These are phyloP conservation scores for Tachina lurida DNA, from an alignment of 2,888 invertebrate genomes.

Conservation along the genomic window DNA sequence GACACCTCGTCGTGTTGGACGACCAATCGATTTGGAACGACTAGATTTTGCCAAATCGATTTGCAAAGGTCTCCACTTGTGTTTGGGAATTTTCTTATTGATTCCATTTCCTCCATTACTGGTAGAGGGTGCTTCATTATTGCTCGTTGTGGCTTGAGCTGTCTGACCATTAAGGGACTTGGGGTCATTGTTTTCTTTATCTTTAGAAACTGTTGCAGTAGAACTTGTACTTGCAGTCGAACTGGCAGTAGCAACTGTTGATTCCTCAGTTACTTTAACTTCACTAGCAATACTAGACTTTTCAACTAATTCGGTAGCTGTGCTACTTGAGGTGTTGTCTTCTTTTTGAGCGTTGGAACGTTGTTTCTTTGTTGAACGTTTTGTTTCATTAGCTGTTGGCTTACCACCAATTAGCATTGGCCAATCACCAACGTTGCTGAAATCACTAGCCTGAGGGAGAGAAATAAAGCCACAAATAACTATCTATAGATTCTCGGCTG, in stretches of 20 bases:
- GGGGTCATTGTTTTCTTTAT: slow-evolving; percentile 70
- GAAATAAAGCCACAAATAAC: slow-evolving; percentile 2
- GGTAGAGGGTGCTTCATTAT: slow-evolving; percentile 69
- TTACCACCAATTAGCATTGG: slow-evolving; percentile 90
- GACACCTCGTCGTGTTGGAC: slow-evolving; percentile 82
- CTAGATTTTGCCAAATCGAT: slow-evolving; percentile 90
- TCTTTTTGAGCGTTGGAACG: slow-evolving; percentile 74
- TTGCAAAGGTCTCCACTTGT: slow-evolving; percentile 96
- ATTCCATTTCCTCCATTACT: slow-evolving; percentile 73
- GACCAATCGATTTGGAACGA: slow-evolving; percentile 85
- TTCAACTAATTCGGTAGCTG: slow-evolving; percentile 32
- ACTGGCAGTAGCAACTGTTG: slow-evolving; percentile 28
- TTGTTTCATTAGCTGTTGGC: slow-evolving; percentile 83
- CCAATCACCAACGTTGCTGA: slow-evolving; percentile 96
- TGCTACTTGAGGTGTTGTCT: slow-evolving; percentile 48
- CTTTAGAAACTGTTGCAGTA: slow-evolving; percentile 60
- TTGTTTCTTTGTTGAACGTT: slow-evolving; percentile 77
- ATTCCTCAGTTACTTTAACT: slow-evolving; percentile 28
- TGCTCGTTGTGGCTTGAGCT: slow-evolving; percentile 44
- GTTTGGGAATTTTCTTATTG: slow-evolving; percentile 83
- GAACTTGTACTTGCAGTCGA: slow-evolving; percentile 40
- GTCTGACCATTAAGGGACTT: slow-evolving; percentile 65
- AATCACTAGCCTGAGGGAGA: slow-evolving; percentile 89
- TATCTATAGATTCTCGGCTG: background rate
- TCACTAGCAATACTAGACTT: slow-evolving; percentile 38